phyloP scores from a whole-genome alignment of 2,113 vertebrate genomes.

The Holacanthus passer region DNA sequence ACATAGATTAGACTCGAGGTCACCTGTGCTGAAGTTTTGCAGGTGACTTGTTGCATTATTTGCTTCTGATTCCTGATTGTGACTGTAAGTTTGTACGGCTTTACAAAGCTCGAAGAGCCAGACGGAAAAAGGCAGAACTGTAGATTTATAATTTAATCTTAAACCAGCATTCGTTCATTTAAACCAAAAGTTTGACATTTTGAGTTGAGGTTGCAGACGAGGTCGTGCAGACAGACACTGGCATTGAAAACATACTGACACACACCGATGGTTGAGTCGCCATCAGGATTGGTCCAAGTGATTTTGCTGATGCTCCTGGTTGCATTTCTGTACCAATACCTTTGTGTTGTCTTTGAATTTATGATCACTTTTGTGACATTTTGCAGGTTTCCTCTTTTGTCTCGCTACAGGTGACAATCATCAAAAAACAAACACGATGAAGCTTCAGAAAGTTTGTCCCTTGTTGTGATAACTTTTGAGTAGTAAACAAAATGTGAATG shows the following conservation, averaged over 20 bases:
- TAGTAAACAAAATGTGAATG: background rate
- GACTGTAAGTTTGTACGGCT: background rate
- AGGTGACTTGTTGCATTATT: background rate
- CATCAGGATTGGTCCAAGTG: background rate
- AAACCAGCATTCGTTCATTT: slow-evolving; percentile 19
- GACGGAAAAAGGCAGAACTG: background rate
- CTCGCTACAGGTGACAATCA: background rate
- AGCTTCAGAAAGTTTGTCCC: background rate
- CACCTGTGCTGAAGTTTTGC: background rate
- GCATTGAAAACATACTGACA: background rate
- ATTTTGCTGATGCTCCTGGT: background rate
- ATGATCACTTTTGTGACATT: background rate
- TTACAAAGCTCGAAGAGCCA: background rate
- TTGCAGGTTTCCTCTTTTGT: too few relatives aligned
- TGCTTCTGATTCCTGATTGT: background rate
- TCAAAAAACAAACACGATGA: background rate
- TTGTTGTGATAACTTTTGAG: too few relatives aligned
- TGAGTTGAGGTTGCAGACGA: background rate
- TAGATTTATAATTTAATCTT: slow-evolving; percentile 1
- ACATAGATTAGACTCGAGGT: background rate
- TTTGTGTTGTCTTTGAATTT: background rate
- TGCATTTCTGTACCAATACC: background rate
- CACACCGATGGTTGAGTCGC: background rate
- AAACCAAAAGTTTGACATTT: background rate
- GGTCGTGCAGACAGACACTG: background rate